Conservation (phyloP, 2,888 invertebrate genomes). For the Petrolisthes manimaculis region DNA sequence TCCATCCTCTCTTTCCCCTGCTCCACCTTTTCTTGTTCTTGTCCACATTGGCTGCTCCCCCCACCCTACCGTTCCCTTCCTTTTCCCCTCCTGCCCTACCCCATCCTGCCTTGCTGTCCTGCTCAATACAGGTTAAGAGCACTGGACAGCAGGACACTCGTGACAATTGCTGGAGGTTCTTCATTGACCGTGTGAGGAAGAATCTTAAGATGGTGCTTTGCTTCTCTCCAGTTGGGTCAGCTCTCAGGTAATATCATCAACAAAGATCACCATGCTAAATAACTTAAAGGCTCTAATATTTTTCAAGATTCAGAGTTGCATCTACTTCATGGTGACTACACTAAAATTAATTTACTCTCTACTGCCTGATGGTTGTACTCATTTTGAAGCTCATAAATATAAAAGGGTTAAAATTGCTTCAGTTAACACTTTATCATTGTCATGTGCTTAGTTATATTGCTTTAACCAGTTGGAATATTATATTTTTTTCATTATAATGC, state of each 20-base stretch:
- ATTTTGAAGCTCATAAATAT: too few species aligned
- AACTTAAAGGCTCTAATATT: neutral
- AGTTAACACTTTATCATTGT: too few species aligned
- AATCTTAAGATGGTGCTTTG: slow-evolving; percentile 84
- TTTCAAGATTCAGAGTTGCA: too few species aligned
- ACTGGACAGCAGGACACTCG: slow-evolving; percentile 91
- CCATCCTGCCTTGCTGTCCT: neutral
- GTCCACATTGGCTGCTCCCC: slow-evolving; percentile 35
- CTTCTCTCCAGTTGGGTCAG: slow-evolving; percentile 96
- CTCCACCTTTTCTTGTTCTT: neutral
- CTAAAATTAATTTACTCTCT: too few species aligned
- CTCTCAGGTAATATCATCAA: slow-evolving; percentile 74
- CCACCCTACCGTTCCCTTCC: neutral
- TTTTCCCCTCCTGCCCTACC: neutral
- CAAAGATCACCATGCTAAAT: neutral
- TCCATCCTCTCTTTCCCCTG: neutral
- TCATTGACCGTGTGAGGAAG: slow-evolving; percentile 92
- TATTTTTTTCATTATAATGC: too few species aligned
- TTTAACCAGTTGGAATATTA: too few species aligned
- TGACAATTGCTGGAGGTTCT: slow-evolving; percentile 98
- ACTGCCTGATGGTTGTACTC: too few species aligned
- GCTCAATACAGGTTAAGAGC: slow-evolving; percentile 78
- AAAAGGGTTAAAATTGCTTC: too few species aligned
- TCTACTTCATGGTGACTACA: too few species aligned
- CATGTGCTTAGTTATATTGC: too few species aligned